Base-by-base conservation (phyloP, 1,140 invertebrate genomes). In the Papilio helenus region DNA sequence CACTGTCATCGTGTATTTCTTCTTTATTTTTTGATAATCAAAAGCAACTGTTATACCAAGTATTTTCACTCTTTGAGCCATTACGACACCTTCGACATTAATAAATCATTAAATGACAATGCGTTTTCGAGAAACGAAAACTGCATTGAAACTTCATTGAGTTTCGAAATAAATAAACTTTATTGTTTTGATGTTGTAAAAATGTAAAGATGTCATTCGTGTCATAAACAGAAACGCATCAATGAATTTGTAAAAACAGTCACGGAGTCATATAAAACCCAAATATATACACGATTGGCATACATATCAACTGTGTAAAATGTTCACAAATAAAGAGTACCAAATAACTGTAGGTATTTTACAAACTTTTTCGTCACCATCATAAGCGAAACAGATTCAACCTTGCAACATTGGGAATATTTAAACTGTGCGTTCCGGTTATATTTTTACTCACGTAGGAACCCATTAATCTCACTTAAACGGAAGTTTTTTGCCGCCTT, bases 51-150 rank as follows among this genome's bases (percentile, higher is more conserved):
- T 26, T 4, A n/a, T 7, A 12, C 14, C 3, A 5, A 14, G 10
- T n/a, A 16, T 61, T 9, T 23, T 3, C 58, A 61, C 46, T 68
- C 23, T 12, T 34, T 12, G 2, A 14, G 3, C 61, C 61, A 34
- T 68, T 68, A 8, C 61, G 26, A 29, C 23, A 68, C 26, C 29
- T 61, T 26, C 2, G 23, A 61, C 58, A 61, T 61, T 10, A 29
- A 68, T 68, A 68, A 68, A 68, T 34, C 26, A 68, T 68, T 68
- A 68, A 68, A 68, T 68, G 61, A 16, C 26, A 29, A 29, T 68
- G 7, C 3, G 26, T 68, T 34, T 68, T 68, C 61, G 26, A 68
- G 10, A 16, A 68, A 29, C 61, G 61, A 68, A 68, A 29, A 7
- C 14, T 61, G 26, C 61, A 34, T 29, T 68, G 61, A 29, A 16